phyloP scores from a whole-genome alignment of 2,797 vertebrate species.

The Nothura maculosa region DNA sequence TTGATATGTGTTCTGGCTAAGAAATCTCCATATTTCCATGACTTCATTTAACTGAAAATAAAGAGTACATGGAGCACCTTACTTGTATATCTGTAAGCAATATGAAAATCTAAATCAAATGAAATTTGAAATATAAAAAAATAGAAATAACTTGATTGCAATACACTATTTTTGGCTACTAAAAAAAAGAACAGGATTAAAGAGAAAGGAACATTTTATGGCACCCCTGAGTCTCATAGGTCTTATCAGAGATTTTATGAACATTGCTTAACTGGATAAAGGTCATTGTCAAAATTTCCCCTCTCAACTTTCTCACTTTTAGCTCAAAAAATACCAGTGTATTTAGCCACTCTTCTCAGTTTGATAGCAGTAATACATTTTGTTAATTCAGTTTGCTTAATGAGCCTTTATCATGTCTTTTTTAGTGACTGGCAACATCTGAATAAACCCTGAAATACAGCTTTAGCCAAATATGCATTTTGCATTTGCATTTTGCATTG shows the following conservation, averaged over 20 bases:
- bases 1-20: neutral
- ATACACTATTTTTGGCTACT: neutral
- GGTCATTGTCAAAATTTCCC: neutral
- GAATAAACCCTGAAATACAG: neutral
- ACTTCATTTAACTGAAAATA: neutral
- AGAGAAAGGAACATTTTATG: neutral
- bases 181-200: neutral
- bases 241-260: neutral
- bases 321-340: neutral
- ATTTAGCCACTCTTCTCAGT: neutral
- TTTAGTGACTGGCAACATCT: neutral
- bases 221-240: neutral
- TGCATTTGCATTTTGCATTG: no score
- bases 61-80: neutral
- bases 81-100: neutral
- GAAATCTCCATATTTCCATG: neutral
- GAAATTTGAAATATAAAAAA: neutral
- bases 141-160: neutral
- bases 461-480: neutral
- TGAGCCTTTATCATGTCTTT: neutral
- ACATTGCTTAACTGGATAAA: neutral
- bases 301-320: neutral
- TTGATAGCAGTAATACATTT: neutral
- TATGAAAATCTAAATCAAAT: neutral
- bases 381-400: neutral